Evolutionary conservation across 1,140 invertebrate genomes (phyloP).

Genomic region (Drosophila orena): DNA sequence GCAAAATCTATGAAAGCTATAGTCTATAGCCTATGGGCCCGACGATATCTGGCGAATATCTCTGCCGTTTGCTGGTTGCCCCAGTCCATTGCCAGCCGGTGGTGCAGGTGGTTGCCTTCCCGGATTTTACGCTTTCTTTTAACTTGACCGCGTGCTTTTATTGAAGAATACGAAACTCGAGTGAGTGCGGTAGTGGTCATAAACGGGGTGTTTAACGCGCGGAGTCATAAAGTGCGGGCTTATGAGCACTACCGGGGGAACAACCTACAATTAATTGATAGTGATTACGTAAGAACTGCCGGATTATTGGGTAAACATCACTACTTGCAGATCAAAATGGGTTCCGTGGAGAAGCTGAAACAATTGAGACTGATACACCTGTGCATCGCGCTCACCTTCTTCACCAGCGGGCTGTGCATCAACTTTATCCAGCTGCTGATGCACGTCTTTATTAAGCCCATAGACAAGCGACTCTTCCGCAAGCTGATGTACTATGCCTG

Average conservation of each 20-base stretch:
- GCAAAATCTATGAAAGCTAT: not conserved
- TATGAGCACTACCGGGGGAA: conserved; percentile 6
- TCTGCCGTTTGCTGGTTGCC: conserved; percentile 7
- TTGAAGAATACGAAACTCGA: not conserved
- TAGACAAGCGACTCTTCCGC: conserved; percentile 92
- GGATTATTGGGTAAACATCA: conserved; percentile 9
- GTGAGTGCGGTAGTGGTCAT: conserved; percentile 16
- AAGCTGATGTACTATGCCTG: conserved; percentile 96
- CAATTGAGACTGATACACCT: conserved; percentile 88
- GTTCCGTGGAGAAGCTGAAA: conserved; percentile 70
- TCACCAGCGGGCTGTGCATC: conserved; percentile 94
- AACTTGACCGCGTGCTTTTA: conserved; percentile 16
- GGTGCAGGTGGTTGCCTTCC: conserved; percentile 29
- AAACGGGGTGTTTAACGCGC: conserved; percentile 4
- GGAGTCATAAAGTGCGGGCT: conserved; percentile 9
- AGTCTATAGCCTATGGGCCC: not conserved
- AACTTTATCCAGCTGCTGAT: conserved; percentile 93
- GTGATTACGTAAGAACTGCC: conserved; percentile 45
- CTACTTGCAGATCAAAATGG: conserved; percentile 52
- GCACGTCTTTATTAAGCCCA: conserved; percentile 90
- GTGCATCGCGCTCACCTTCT: conserved; percentile 94
- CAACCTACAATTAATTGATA: conserved; percentile 20
- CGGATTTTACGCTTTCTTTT: conserved; percentile 28
- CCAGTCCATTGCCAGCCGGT: conserved; percentile 41
- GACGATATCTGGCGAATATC: conserved; percentile 34